Percentiles rank a stretch among this genome's conserved stretches.
Evolutionary conservation across 2,888 invertebrate genomes (phyloP).

Genomic region (Dexiosoma caninum): DNA sequence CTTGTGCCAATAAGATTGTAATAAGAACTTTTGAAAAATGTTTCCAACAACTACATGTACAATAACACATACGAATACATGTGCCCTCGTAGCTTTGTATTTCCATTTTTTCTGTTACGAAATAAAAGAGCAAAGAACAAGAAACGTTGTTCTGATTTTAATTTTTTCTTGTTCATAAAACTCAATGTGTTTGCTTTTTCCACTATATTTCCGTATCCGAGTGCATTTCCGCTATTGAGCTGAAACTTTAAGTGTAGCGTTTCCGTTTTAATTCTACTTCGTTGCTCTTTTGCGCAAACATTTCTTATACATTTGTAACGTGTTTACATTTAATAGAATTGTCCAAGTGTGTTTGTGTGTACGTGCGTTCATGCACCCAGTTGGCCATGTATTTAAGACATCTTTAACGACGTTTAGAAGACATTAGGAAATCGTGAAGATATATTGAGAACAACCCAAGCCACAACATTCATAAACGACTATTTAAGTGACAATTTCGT

Average conservation of each 20-base stretch:
- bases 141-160: neutral
- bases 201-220: conserved; percentile 62
- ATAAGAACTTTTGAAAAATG: neutral
- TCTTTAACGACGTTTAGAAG: too few relatives aligned
- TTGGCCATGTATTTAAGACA: too few relatives aligned
- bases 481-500: too few relatives aligned
- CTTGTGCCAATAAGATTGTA: conserved; percentile 27
- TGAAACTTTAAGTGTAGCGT: conserved; percentile 60
- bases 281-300: conserved; percentile 49
- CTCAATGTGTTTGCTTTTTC: neutral
- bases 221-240: conserved; percentile 62
- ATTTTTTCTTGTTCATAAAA: conserved; percentile 2
- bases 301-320: conserved; percentile 32
- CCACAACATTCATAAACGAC: too few relatives aligned
- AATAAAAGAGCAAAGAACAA: too few relatives aligned
- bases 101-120: neutral
- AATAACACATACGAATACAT: too few relatives aligned
- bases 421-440: too few relatives aligned
- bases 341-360: neutral
- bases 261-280: conserved; percentile 63
- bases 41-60: too few relatives aligned
- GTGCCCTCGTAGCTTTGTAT: neutral
- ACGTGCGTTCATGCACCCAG: neutral
- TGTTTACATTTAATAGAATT: conserved; percentile 35
- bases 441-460: too few relatives aligned